Evolutionary conservation across 1,140 invertebrate species (phyloP), one percentile per base, ranked within the genome.

Genomic region (Mizuhopecten yessoensis): DNA sequence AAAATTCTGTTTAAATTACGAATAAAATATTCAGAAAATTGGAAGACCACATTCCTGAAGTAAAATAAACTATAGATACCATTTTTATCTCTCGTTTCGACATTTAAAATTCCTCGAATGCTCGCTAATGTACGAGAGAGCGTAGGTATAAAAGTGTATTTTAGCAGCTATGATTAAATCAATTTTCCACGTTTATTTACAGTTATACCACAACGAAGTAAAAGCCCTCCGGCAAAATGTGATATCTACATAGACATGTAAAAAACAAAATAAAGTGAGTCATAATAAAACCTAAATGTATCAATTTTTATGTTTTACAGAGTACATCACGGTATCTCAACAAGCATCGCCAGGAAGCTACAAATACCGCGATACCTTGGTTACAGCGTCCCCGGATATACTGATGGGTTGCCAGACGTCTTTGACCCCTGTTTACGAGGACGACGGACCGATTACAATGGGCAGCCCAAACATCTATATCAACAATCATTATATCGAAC

Each of bases 61-160:
- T 75, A 75, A 75, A 75, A 75, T 75, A 75, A 75, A 75, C 23
- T 5, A 13, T 23, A 75, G n/a, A n/a, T 75, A 75, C 29, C 57
- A 29, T 75, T 75, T n/a, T 75, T 29, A 75, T 75, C 57, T 29
- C 23, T 29, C 23, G 5, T 29, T 75, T 75, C n/a, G n/a, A 29
- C n/a, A n/a, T 75, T 75, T 75, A 75, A 75, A 75, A 75, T 75
- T 75, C 57, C 57, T 75, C 57, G 23, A 75, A n/a, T 75, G 57
- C 57, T 75, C 57, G n/a, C 57, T 75, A 75, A 75, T 75, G 57
- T 75, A 75, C 10, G 17, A 1, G 42, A 17, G 42, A 13, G 1
- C 17, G 42, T 45, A 13, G 9, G 1, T 29, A n/a, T 75, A 29
- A 45, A 45, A 17, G 9, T 9, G 17, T 20, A 45, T 45, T 45